phyloP scores from a whole-genome alignment of 2,113 vertebrate species.

The Paracanthobrama guichenoti region DNA sequence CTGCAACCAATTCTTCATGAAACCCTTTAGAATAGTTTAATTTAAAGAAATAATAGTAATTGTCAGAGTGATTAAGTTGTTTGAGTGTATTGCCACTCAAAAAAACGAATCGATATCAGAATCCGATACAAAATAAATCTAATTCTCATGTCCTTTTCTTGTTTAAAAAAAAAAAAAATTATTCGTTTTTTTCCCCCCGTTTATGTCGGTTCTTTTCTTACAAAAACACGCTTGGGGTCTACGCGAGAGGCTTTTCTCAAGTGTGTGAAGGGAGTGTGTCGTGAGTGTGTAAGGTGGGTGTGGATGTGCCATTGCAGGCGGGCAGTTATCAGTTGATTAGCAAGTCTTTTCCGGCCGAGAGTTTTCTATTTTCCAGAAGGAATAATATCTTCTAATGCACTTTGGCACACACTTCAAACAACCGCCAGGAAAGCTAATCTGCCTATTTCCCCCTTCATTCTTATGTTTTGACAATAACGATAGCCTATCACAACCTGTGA shows the following conservation, averaged over 20 bases:
- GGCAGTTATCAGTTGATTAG: slow-evolving; percentile 82
- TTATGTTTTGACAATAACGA: slow-evolving; percentile 83
- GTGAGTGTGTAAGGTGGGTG: slow-evolving; percentile 71
- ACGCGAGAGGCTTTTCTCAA: neutral
- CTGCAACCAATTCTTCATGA: no score
- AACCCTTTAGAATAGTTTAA: no score
- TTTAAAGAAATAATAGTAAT: no score
- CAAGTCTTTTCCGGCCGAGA: slow-evolving; percentile 77
- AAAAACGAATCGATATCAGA: no score
- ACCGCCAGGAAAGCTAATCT: slow-evolving; percentile 77
- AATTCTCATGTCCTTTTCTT: no score
- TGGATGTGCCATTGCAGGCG: slow-evolving; percentile 59
- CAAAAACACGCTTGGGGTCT: neutral
- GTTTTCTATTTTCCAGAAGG: slow-evolving; percentile 68
- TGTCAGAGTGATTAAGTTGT: no score
- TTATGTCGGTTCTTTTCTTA: neutral
- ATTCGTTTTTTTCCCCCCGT: rapidly evolving
- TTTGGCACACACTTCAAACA: slow-evolving; percentile 80
- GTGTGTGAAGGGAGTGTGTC: slow-evolving; percentile 74
- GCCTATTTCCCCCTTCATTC: slow-evolving; percentile 73
- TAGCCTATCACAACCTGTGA: slow-evolving; percentile 77
- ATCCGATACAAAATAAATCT: no score
- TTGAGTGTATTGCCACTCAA: no score
- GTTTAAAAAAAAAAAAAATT: no score
- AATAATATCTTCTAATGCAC: slow-evolving; percentile 77